Evolutionary conservation across 2,797 vertebrate genomes (phyloP).

Genomic region (Lophotriccus pileatus): DNA sequence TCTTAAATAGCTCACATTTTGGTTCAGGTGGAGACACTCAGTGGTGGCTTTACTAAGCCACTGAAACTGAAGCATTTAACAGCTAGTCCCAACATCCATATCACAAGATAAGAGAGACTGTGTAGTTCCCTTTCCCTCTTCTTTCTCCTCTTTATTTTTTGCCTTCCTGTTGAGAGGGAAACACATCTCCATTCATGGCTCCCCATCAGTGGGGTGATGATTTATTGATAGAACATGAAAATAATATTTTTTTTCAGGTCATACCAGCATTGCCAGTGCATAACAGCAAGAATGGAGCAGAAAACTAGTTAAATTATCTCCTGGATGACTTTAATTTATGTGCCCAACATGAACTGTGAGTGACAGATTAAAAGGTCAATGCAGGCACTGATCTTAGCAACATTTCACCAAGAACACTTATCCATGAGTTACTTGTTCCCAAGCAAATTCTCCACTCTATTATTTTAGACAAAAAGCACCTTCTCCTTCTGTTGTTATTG

Average conservation of each 20-base stretch:
- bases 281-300: neutral
- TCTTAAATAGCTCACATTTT: neutral
- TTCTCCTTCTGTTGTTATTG: neutral
- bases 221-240: neutral
- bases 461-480: neutral
- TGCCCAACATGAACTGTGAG: neutral
- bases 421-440: neutral
- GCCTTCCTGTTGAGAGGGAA: neutral
- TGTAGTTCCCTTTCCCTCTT: neutral
- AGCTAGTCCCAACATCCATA: neutral
- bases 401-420: neutral
- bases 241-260: neutral
- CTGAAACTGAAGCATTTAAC: neutral
- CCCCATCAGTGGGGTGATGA: neutral
- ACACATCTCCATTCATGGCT: neutral
- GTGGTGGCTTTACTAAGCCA: neutral
- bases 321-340: neutral
- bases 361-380: neutral
- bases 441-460: neutral
- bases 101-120: neutral
- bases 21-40: neutral
- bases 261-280: neutral
- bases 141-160: neutral
- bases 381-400: neutral
- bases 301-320: neutral